phyloP scores from a whole-genome alignment of 1,140 invertebrate genomes.

The Heterodera carotae region DNA sequence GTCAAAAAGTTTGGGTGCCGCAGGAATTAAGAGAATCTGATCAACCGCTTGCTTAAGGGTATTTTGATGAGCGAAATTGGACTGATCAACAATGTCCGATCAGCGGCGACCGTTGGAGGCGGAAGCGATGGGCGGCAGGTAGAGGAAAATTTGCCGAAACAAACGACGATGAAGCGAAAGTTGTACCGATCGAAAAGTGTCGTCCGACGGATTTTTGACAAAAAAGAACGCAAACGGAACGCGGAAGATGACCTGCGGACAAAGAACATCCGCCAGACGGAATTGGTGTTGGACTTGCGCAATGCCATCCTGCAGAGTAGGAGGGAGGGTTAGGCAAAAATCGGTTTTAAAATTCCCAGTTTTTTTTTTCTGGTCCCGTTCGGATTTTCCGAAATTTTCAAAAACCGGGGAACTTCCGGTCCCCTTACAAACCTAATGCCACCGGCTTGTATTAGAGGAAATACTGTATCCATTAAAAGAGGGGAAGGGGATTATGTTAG shows the following conservation, averaged over 20 bases:
- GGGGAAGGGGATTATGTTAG: too few relatives aligned
- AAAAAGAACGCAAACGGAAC: conserved; percentile 10
- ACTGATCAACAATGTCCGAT: conserved; percentile 40
- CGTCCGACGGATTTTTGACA: conserved; percentile 75
- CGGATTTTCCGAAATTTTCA: too few relatives aligned
- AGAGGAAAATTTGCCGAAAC: conserved; percentile 83
- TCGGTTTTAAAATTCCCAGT: too few relatives aligned
- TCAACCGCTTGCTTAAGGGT: too few relatives aligned
- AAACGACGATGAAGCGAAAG: conserved; percentile 71
- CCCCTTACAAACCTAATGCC: too few relatives aligned
- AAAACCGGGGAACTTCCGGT: too few relatives aligned
- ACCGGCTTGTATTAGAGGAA: too few relatives aligned
- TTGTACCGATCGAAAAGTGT: conserved; percentile 87
- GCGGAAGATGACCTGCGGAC: conserved; percentile 73
- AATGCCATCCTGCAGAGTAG: conserved; percentile 81
- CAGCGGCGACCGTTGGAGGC: not conserved
- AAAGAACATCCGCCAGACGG: conserved; percentile 94
- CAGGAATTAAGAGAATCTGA: too few relatives aligned
- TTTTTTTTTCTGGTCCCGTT: too few relatives aligned
- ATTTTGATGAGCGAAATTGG: conserved; percentile 95
- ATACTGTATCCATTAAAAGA: too few relatives aligned
- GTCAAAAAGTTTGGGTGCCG: too few relatives aligned
- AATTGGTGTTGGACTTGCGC: conserved; percentile 83
- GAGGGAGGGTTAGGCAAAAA: too few relatives aligned
- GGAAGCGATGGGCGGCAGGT: conserved; percentile 70